Evolutionary conservation across 2,888 invertebrate species (phyloP).

Genomic region (Drosophila sordidapex): DNA sequence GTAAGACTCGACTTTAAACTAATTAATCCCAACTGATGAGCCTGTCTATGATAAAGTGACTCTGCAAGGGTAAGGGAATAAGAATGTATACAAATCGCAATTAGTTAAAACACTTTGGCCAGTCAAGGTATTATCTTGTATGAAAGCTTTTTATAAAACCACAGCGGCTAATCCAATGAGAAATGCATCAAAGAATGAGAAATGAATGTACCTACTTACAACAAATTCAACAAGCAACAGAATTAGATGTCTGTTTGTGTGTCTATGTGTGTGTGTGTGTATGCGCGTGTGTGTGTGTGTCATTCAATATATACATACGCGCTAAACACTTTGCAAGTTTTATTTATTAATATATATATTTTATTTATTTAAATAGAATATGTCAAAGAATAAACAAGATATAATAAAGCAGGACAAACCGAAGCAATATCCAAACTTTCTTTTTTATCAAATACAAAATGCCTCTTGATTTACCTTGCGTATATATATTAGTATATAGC

Average conservation of each 20-base stretch:
- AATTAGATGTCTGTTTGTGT: slow-evolving; percentile 39
- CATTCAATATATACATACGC: slow-evolving; percentile 38
- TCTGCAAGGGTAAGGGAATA: slow-evolving; percentile 33
- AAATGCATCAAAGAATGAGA: slow-evolving; percentile 71
- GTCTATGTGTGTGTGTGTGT: slow-evolving; percentile 9
- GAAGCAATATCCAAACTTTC: slow-evolving; percentile 42
- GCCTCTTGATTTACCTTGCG: neutral
- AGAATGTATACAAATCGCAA: slow-evolving; percentile 61
- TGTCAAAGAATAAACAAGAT: slow-evolving; percentile 74
- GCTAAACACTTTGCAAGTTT: slow-evolving; percentile 70
- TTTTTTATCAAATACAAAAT: slow-evolving; percentile 22
- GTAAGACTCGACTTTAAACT: slow-evolving; percentile 8
- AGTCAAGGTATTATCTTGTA: slow-evolving; percentile 55
- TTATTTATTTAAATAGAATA: slow-evolving; percentile 80
- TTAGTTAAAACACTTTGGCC: slow-evolving; percentile 58
- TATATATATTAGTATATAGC: slow-evolving; percentile 11
- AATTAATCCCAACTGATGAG: slow-evolving; percentile 1
- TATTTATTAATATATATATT: slow-evolving; percentile 81
- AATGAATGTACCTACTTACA: slow-evolving; percentile 72
- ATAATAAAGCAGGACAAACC: slow-evolving; percentile 72
- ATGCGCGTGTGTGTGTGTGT: slow-evolving; percentile 39
- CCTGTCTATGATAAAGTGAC: neutral
- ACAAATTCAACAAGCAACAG: slow-evolving; percentile 35
- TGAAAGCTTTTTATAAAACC: slow-evolving; percentile 65
- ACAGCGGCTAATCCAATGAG: slow-evolving; percentile 40